Conservation (phyloP, 2,888 invertebrate species). For the Hypolimnas misippus region DNA sequence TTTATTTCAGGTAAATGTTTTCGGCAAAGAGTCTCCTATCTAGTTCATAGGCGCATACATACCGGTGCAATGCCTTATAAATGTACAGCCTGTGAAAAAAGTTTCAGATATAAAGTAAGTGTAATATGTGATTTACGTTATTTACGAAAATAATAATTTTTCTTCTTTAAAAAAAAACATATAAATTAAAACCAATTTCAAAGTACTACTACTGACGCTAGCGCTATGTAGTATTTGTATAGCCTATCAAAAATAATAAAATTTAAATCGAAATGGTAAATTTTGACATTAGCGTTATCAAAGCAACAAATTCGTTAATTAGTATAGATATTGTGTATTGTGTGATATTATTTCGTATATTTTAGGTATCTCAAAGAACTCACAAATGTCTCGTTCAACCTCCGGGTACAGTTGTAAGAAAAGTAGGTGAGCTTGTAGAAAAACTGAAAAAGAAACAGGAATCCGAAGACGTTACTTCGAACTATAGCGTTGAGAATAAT, state of each 20-base stretch:
- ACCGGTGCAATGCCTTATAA: conserved; percentile 94
- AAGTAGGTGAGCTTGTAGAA: conserved; percentile 76
- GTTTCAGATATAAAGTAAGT: conserved; percentile 90
- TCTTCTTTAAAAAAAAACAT: neutral
- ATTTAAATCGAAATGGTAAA: too few relatives aligned
- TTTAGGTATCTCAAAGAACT: conserved; percentile 90
- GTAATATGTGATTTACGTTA: neutral
- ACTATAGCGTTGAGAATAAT: conserved; percentile 30
- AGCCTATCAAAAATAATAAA: too few relatives aligned
- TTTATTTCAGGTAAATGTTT: conserved; percentile 90
- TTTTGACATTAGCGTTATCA: too few relatives aligned
- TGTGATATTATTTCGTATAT: conserved; percentile 18
- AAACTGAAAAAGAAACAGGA: conserved; percentile 74
- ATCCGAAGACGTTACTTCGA: conserved; percentile 42
- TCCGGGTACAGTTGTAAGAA: conserved; percentile 82
- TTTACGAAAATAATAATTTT: neutral
- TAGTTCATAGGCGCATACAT: conserved; percentile 93
- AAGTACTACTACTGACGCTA: too few relatives aligned
- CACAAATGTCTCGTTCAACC: conserved; percentile 90
- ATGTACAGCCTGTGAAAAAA: conserved; percentile 91
- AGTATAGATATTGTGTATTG: neutral
- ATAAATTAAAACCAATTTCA: neutral
- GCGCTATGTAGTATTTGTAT: too few relatives aligned
- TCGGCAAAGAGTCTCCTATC: conserved; percentile 92
- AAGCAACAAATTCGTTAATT: too few relatives aligned